Base-by-base conservation (phyloP, 37 sponge, comb jelly and placozoan species). In the Bolinopsis microptera region DNA sequence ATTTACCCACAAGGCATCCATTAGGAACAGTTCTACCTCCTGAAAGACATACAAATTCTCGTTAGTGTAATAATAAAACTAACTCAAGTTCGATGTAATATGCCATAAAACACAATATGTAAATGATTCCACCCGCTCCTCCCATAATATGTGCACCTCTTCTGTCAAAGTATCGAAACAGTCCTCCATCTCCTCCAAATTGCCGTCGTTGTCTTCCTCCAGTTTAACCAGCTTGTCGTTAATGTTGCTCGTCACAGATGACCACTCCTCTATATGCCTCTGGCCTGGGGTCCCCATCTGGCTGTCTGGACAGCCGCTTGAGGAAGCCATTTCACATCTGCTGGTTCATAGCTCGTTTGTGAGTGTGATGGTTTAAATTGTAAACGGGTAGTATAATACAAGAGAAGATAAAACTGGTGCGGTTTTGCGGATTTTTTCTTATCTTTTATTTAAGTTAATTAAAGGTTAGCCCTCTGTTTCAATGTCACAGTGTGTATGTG, bases 1-100 rank as follows among this genome's bases (percentile, higher is more conserved):
- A 27, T 86, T 86, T 1, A 86, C 90, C 90, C 90, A 86, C 48
- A 86, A 23, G 0, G 90, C 90, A 25, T 86, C 90, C 41, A 39
- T 39, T 30, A 86, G 61, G 30, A 86, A 41, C 61, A 86, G 3
- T 3, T 86, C 90, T n/a, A 86, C 61, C 18, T 86, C 90, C 90
- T 86, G 61, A 24, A 16, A 34, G 1, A 80, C 27, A 80, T 74
- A 27, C 5, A 8, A 16, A 74, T n/a, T n/a, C n/a, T n/a, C n/a
- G n/a, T n/a, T n/a, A n/a, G n/a, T n/a, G 13, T 67, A 21, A 22
- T 21, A 21, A 67, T 13, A 67, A 21, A 22, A 67, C 68, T 67
- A 21, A 67, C 68, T 67, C 13, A 13, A 22, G 68, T 13, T 67
- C 21, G 68, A 67, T 21, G 68, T 67, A 13, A 67, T 67, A 67